Conservation (phyloP, 1,140 invertebrate species). For the Matsumurasca onukii region DNA sequence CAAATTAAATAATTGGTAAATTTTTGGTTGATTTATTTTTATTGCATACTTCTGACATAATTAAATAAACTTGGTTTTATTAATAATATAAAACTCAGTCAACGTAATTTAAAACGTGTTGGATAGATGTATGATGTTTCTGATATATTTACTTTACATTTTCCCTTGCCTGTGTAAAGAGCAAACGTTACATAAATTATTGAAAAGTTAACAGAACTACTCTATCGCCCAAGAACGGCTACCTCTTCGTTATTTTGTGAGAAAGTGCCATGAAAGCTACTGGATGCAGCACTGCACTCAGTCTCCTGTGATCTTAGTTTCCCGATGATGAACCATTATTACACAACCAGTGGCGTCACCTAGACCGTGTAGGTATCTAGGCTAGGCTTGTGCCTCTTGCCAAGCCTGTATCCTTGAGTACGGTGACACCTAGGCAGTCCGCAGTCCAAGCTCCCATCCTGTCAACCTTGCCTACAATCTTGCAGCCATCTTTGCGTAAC, state of each 20-base stretch:
- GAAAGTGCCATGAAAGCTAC: neutral
- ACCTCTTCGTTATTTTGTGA: neutral
- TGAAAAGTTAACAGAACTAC: neutral
- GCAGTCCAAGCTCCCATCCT: neutral
- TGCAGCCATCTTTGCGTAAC: neutral
- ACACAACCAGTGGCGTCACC: neutral
- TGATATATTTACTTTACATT: too few relatives aligned
- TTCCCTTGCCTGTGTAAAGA: too few relatives aligned
- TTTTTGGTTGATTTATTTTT: neutral
- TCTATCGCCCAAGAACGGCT: neutral
- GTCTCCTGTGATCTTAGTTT: neutral
- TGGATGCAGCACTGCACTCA: neutral
- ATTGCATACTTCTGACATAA: neutral
- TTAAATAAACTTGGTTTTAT: neutral
- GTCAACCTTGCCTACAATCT: conserved; percentile 5
- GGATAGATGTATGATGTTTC: too few relatives aligned
- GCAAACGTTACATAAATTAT: too few relatives aligned
- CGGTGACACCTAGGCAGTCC: neutral
- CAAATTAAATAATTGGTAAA: neutral
- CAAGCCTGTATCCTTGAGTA: conserved; percentile 23
- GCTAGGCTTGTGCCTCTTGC: neutral
- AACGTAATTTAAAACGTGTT: too few relatives aligned
- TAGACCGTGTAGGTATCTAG: too few relatives aligned
- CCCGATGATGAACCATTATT: neutral
- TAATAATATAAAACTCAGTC: too few relatives aligned